These are phyloP conservation scores for Gymnoscopelus microlampas DNA, from an alignment of 2,797 vertebrate species.

Conservation along the genomic window DNA sequence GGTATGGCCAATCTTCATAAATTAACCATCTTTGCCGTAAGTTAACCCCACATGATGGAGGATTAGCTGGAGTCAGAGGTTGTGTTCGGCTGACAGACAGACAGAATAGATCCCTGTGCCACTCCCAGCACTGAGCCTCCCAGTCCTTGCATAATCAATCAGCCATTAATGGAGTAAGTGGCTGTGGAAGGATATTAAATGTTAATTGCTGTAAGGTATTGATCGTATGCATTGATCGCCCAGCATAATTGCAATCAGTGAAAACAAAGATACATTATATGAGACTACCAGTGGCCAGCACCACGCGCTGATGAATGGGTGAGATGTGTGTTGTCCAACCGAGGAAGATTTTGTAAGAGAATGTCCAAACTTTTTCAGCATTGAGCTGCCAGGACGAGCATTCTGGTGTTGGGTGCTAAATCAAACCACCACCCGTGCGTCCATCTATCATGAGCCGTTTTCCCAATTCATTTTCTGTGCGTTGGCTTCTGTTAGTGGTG, in stretches of 20 bases:
- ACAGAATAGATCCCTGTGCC: constrained; percentile 71
- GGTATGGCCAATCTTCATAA: no score
- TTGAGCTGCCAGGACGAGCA: no score
- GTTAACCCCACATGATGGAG: constrained; percentile 58
- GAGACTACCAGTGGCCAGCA: constrained; percentile 53
- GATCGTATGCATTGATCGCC: constrained; percentile 80
- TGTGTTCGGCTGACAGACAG: constrained; percentile 63
- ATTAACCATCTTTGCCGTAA: background rate
- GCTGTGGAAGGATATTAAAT: constrained; percentile 87
- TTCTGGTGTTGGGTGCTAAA: no score
- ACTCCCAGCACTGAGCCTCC: constrained; percentile 68
- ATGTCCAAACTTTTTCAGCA: no score
- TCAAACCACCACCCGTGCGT: no score
- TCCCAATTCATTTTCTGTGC: no score
- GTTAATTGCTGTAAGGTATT: constrained; percentile 87
- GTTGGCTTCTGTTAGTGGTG: no score
- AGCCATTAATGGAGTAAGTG: constrained; percentile 85
- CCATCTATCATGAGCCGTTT: no score
- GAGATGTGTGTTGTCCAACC: constrained; percentile 9
- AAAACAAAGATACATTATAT: constrained; percentile 83
- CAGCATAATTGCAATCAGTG: constrained; percentile 81
- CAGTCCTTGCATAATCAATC: constrained; percentile 82
- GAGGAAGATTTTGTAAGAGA: no score
- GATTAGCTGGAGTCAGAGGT: constrained; percentile 62
- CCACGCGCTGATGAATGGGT: constrained; percentile 67